These are phyloP conservation scores for Pemphigus obesinymphae DNA, from an alignment of 1,140 invertebrate species.

Conservation along the genomic window DNA sequence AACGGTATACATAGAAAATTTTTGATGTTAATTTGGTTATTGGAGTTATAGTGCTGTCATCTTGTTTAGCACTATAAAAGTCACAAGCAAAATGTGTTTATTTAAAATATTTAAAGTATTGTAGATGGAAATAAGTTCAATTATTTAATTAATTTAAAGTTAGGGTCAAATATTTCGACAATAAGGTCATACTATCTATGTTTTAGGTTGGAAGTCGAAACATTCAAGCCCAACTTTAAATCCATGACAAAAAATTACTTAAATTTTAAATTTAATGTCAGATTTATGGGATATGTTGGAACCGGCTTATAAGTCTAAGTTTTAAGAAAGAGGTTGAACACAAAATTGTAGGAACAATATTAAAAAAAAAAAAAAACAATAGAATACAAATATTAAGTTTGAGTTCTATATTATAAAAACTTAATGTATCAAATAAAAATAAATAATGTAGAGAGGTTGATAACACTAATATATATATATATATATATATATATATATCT, in stretches of 20 bases:
- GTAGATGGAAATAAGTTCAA: background rate
- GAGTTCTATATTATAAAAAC: background rate
- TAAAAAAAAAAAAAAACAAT: background rate
- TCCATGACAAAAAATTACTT: background rate
- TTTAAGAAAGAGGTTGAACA: constrained; percentile 24
- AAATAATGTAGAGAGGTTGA: constrained; percentile 6
- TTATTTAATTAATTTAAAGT: constrained; percentile 7
- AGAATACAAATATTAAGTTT: background rate
- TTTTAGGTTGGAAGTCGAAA: background rate
- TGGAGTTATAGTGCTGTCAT: background rate
- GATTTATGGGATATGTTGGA: background rate
- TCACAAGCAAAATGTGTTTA: background rate
- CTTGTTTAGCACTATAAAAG: background rate
- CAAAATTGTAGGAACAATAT: constrained; percentile 34
- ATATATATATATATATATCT: no score
- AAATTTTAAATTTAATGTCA: background rate
- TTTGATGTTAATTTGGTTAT: constrained; percentile 5
- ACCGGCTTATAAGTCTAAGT: background rate
- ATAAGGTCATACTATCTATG: background rate
- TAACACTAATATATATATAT: background rate
- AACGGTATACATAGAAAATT: constrained; percentile 16
- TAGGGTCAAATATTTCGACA: background rate
- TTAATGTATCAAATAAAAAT: background rate
- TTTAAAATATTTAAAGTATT: constrained; percentile 4
- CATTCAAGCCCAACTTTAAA: background rate